Conservation (phyloP, 2,797 vertebrate species). For the Enteromius radiatus region DNA sequence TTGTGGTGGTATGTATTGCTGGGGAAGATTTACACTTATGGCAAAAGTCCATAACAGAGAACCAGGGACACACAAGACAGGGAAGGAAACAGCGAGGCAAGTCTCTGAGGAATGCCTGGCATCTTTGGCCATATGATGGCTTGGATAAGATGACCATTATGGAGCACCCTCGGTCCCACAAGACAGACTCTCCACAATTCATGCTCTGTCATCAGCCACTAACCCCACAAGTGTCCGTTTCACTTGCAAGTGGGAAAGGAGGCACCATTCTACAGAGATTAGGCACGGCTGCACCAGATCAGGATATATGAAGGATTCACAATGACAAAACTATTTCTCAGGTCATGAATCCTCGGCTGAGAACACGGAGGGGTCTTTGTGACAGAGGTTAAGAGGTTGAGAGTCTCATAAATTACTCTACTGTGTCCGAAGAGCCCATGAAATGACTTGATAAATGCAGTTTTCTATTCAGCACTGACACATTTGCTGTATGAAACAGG, state of each 20-base stretch:
- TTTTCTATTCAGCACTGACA: neutral
- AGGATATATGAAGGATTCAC: constrained; percentile 1
- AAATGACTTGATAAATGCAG: neutral
- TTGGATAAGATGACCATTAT: constrained; percentile 56
- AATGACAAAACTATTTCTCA: constrained; percentile 48
- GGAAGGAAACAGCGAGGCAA: constrained; percentile 17
- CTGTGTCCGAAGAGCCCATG: neutral
- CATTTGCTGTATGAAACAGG: neutral
- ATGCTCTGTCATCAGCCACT: constrained; percentile 46
- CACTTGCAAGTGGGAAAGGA: constrained; percentile 43
- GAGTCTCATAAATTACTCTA: constrained; percentile 25
- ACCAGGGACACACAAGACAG: constrained; percentile 16
- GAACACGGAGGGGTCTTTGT: constrained; percentile 33
- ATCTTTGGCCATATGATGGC: constrained; percentile 48
- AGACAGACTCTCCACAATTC: constrained; percentile 41
- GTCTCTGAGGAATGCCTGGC: constrained; percentile 55
- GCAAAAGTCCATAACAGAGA: neutral
- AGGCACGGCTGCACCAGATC: constrained; percentile 25
- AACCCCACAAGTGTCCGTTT: constrained; percentile 41
- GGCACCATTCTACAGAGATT: constrained; percentile 44
- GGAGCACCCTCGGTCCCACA: constrained; percentile 22
- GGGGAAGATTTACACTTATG: constrained; percentile 16
- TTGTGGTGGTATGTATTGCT: constrained; percentile 1
- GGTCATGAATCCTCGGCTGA: constrained; percentile 45
- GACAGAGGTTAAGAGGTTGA: constrained; percentile 25